Percentiles rank a stretch among this genome's conserved stretches.
Conservation (phyloP, 1,140 invertebrate genomes). For the Scaptodrosophila lebanonensis region DNA sequence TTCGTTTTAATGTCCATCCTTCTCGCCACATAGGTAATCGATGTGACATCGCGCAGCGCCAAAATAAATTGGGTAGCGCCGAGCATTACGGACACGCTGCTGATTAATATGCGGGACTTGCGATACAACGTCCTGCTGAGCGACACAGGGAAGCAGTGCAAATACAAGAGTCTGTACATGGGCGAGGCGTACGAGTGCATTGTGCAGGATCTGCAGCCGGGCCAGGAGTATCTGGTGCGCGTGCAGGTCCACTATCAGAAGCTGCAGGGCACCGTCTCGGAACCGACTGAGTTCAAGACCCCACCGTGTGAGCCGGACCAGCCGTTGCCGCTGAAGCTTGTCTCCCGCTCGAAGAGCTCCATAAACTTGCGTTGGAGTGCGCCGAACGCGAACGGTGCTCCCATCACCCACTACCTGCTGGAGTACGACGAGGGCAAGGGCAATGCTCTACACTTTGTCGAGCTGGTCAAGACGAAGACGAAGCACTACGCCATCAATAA, state of each 20-base stretch:
- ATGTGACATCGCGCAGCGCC: constrained; percentile 87
- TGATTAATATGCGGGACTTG: constrained; percentile 80
- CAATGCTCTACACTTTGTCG: constrained; percentile 81
- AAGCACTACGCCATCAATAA: constrained; percentile 86
- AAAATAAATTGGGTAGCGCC: constrained; percentile 87
- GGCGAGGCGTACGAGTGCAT: constrained; percentile 84
- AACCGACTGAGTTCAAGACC: constrained; percentile 81
- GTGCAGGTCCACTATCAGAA: constrained; percentile 81
- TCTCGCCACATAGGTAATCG: constrained; percentile 82
- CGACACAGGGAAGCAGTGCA: constrained; percentile 86
- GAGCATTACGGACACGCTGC: constrained; percentile 79
- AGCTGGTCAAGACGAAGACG: constrained; percentile 83
- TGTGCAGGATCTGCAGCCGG: constrained; percentile 88
- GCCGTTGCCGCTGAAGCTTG: constrained; percentile 80
- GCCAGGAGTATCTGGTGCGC: constrained; percentile 87
- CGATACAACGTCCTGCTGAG: constrained; percentile 87
- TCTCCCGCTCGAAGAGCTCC: constrained; percentile 80
- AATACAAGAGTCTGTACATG: constrained; percentile 88
- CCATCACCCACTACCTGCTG: constrained; percentile 86
- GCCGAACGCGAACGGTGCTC: constrained; percentile 86
- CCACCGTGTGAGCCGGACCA: constrained; percentile 83
- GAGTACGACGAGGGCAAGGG: constrained; percentile 86
- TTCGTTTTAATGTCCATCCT: too few relatives aligned
- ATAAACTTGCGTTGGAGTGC: constrained; percentile 83
- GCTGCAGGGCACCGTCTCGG: constrained; percentile 78